Base-by-base conservation (phyloP, 2,888 invertebrate species). In the Drosophila greeni region DNA sequence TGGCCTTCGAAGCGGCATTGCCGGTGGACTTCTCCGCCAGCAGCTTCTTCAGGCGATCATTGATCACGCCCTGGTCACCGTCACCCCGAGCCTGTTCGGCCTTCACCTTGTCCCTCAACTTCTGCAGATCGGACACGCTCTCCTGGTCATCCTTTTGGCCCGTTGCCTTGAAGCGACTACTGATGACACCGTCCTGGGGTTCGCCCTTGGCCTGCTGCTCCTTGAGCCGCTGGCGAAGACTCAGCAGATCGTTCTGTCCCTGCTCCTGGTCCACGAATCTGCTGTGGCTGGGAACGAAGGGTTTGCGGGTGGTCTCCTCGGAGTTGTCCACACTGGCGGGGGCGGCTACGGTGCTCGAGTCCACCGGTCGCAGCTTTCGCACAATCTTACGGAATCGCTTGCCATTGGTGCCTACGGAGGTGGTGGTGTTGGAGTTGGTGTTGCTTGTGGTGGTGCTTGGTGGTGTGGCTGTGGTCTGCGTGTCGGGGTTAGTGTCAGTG, bases 301-400 rank as follows among this genome's bases (percentile, higher is more conserved):
- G 74, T 16, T 72, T 74, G 6, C 70, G 82, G 3, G 74, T 74
- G 20, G 72, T 53, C 37, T 53, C 51, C 18, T 58, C 57, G n/a
- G 51, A 24, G 31, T 20, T 34, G 11, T 45, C 51, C 24, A 24
- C 26, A 26, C 42, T 49, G 26, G 23, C 23, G 47, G 14, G n/a
- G 12, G 60, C 49, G 11, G n/a, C n/a, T n/a, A n/a, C n/a, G n/a
- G 60, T 52, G 23, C 26, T 54, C 2, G 37, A 33, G 11, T 66
- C 72, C 4, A 83, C 69, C 3, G 88, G 88, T 36, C 85, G 72
- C 16, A 87, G 66, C 45, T 86, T 85, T 26, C 85, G 85, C 24
- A 86, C 82, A 39, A 86, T 72, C 56, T 86, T 87, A 7, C 87
- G 85, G 66, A 85, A 76, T 29, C 84, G 85, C 74, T 87, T 87